A percentile compares a stretch with the other conserved stretches of the same genome.
phyloP scores from a whole-genome alignment of 92 coral and sea anemone species.

The Epizoanthus fatuus region DNA sequence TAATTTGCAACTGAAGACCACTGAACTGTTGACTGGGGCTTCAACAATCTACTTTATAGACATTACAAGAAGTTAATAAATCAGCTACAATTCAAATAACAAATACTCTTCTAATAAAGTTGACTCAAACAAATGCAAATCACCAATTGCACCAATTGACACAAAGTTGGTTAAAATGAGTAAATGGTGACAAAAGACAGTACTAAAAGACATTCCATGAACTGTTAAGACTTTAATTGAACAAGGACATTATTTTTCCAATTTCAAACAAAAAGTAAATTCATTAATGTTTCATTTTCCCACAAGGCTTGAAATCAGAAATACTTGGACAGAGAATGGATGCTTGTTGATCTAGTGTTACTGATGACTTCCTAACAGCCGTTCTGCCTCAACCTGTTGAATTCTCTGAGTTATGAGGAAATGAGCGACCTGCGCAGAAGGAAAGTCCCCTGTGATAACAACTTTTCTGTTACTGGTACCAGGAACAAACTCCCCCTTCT shows the following conservation, averaged over 20 bases:
- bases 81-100: too few species aligned
- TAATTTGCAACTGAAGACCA: too few species aligned
- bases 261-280: background rate
- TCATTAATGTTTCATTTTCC: background rate
- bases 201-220: too few species aligned
- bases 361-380: constrained; percentile 63
- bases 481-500: constrained; percentile 97
- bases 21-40: too few species aligned
- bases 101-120: too few species aligned
- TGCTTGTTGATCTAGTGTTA: background rate
- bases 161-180: too few species aligned
- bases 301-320: constrained; percentile 8
- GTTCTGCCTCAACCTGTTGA: constrained; percentile 95
- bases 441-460: constrained; percentile 96
- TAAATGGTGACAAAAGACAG: too few species aligned
- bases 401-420: constrained; percentile 96
- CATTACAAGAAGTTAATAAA: too few species aligned
- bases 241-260: background rate
- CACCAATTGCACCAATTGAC: too few species aligned
- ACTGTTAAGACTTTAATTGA: too few species aligned
- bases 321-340: constrained; percentile 2
- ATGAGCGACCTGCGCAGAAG: constrained; percentile 97
- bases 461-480: constrained; percentile 99
- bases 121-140: too few species aligned
- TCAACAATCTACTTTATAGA: too few species aligned